Conservation (phyloP, 2,888 invertebrate genomes). For the Endotricha flammealis region DNA sequence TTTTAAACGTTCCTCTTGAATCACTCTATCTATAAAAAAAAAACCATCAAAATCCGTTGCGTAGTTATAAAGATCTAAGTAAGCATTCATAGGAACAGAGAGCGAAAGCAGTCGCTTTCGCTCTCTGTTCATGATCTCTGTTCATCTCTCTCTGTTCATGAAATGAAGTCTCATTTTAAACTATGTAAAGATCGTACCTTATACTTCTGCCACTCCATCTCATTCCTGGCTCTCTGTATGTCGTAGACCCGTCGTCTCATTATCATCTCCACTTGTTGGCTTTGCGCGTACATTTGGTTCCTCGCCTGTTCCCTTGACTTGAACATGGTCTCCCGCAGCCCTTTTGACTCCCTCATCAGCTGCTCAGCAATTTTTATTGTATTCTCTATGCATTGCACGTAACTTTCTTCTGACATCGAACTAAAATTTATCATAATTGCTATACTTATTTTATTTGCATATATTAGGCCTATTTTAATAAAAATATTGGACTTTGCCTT, state of each 20-base stretch:
- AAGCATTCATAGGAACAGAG: too few species aligned
- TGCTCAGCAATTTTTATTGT: constrained; percentile 89
- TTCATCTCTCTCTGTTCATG: too few species aligned
- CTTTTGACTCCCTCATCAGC: constrained; percentile 86
- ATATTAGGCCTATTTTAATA: too few species aligned
- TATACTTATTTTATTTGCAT: constrained; percentile 2
- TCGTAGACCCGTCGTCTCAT: constrained; percentile 92
- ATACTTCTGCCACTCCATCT: constrained; percentile 91
- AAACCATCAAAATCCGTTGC: too few species aligned
- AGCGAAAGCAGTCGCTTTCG: too few species aligned
- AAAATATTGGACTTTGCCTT: too few species aligned
- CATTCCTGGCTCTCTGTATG: constrained; percentile 89
- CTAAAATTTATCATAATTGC: constrained; percentile 36
- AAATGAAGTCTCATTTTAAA: too few species aligned
- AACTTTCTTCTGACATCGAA: constrained; percentile 86
- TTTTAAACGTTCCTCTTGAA: too few species aligned
- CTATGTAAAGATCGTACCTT: constrained; percentile 42
- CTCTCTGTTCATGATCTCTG: too few species aligned
- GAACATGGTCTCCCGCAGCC: constrained; percentile 87
- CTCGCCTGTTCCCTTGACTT: constrained; percentile 86
- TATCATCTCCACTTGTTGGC: constrained; percentile 89
- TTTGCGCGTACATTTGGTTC: constrained; percentile 89
- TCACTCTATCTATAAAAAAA: too few species aligned
- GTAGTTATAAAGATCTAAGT: too few species aligned
- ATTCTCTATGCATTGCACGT: constrained; percentile 88